phyloP scores from a whole-genome alignment of 1,140 invertebrate species.

The Psix sp. region DNA sequence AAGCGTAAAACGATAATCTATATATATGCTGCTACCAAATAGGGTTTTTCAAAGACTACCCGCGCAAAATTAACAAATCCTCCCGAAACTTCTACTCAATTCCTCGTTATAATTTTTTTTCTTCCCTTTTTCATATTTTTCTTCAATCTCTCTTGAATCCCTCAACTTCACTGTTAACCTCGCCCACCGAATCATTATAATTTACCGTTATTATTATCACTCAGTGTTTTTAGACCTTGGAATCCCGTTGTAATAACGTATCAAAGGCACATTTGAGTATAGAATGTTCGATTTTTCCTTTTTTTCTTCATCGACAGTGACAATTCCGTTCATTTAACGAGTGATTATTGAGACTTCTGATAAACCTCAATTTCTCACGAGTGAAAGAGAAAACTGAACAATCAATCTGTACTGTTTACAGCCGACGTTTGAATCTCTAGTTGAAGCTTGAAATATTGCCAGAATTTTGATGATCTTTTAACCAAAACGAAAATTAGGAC shows the following conservation, averaged over 20 bases:
- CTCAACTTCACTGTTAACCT: constrained; percentile 16
- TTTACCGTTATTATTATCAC: constrained; percentile 55
- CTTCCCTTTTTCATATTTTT: constrained; percentile 10
- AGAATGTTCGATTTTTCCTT: constrained; percentile 37
- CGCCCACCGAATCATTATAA: constrained; percentile 42
- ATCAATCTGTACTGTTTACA: too few species aligned
- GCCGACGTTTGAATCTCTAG: too few species aligned
- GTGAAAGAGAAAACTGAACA: too few species aligned
- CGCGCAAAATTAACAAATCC: constrained; percentile 45
- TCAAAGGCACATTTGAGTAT: constrained; percentile 69
- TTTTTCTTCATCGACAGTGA: too few species aligned
- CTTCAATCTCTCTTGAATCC: constrained; percentile 2
- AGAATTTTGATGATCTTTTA: too few species aligned
- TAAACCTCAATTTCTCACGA: too few species aligned
- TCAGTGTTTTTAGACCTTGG: constrained; percentile 59
- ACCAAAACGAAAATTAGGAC: too few species aligned
- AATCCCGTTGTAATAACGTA: constrained; percentile 57
- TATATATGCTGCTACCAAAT: constrained; percentile 39
- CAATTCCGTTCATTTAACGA: too few species aligned
- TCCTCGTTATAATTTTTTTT: constrained; percentile 43
- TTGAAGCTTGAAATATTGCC: too few species aligned
- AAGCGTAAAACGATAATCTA: constrained; percentile 47
- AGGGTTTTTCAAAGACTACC: constrained; percentile 26
- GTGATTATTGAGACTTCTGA: too few species aligned
- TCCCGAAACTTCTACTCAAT: constrained; percentile 16